phyloP scores from a whole-genome alignment of 2,888 invertebrate genomes.

The Malacosoma neustria region DNA sequence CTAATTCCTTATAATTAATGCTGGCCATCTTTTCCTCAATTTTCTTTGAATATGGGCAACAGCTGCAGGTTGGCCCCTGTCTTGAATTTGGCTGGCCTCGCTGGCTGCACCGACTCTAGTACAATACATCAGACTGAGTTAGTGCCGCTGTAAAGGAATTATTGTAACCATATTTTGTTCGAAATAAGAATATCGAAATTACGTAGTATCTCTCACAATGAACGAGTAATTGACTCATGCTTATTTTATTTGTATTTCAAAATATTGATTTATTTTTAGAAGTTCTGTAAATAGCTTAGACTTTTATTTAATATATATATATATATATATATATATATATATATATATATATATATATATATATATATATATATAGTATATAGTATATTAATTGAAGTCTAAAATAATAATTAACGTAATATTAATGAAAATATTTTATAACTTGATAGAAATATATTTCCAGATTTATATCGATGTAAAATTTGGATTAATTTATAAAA shows the following conservation, averaged over 20 bases:
- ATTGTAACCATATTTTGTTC: conserved; percentile 7
- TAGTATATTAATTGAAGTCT: background rate
- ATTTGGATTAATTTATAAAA: conserved; percentile 16
- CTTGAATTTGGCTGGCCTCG: conserved; percentile 8
- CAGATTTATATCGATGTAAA: background rate
- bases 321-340: too few relatives aligned
- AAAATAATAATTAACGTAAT: conserved; percentile 1
- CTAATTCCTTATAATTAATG: background rate
- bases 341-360: background rate
- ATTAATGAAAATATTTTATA: conserved; percentile 6
- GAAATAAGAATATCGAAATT: too few relatives aligned
- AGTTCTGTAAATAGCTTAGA: too few relatives aligned
- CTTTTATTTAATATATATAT: too few relatives aligned
- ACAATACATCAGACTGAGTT: conserved; percentile 50
- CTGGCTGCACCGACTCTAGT: conserved; percentile 22
- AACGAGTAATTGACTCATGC: too few relatives aligned
- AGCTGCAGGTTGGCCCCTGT: conserved; percentile 16
- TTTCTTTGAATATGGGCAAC: conserved; percentile 27
- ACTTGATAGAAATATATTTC: conserved; percentile 9
- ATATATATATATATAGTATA: too few relatives aligned
- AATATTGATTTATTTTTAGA: too few relatives aligned
- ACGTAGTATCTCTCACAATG: too few relatives aligned
- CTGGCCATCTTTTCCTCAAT: background rate
- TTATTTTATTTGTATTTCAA: too few relatives aligned
- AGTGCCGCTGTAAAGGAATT: conserved; percentile 41